Percentiles rank a stretch among this genome's conserved stretches.
phyloP scores from a whole-genome alignment of 2,113 vertebrate genomes.

The Hydrolagus affinis region DNA sequence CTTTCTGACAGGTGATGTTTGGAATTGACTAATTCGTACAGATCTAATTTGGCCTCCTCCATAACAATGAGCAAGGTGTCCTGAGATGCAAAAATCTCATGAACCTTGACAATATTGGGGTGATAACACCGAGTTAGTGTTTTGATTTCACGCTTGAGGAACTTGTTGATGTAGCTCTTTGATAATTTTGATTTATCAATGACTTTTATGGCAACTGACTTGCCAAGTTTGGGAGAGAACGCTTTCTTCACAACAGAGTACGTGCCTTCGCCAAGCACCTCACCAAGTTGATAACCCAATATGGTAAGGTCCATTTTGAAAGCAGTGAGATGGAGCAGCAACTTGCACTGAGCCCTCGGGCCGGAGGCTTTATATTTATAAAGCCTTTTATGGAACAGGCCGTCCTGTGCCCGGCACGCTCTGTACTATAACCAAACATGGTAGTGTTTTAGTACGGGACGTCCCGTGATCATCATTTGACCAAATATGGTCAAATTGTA shows the following conservation, averaged over 20 bases:
- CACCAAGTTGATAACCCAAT: neutral
- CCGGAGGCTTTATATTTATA: neutral
- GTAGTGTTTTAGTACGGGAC: neutral
- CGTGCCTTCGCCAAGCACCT: neutral
- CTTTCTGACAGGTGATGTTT: neutral
- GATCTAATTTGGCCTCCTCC: neutral
- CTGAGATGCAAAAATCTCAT: neutral
- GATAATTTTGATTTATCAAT: neutral
- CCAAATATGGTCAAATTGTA: neutral
- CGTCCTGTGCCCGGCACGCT: neutral
- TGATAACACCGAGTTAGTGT: neutral
- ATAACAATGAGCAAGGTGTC: slow-evolving; percentile 6
- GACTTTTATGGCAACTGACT: slow-evolving; percentile 13
- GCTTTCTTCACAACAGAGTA: neutral
- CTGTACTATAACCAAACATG: neutral
- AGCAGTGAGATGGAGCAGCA: too few species aligned
- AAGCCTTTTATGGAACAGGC: slow-evolving; percentile 16
- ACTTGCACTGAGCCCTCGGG: too few species aligned
- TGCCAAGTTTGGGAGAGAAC: neutral
- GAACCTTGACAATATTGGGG: slow-evolving; percentile 17
- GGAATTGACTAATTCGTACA: neutral
- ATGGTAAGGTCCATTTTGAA: slow-evolving; percentile 3
- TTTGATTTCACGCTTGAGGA: neutral
- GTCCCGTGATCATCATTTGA: neutral
- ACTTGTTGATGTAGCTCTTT: neutral